Percentiles rank a stretch among this genome's conserved stretches.
phyloP scores from a whole-genome alignment of 2,797 vertebrate genomes.

The Prunella strophiata region DNA sequence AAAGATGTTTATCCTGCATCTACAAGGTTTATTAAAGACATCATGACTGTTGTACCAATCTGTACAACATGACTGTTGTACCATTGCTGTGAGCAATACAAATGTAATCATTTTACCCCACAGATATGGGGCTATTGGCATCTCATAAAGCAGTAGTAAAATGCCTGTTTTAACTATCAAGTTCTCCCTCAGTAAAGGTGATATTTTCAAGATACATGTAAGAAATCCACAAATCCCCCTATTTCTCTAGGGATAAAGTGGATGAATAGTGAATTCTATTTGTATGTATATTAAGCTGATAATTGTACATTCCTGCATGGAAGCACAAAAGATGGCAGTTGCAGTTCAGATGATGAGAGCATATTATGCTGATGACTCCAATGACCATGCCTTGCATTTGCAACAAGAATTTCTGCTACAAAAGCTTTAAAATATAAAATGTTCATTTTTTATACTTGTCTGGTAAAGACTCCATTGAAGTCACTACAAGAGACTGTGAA shows the following conservation, averaged over 20 bases:
- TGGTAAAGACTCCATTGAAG: not conserved
- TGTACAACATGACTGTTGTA: constrained; percentile 10
- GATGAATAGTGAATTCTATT: constrained; percentile 25
- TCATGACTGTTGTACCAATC: constrained; percentile 55
- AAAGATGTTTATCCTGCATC: constrained; percentile 64
- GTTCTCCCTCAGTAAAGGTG: constrained; percentile 3
- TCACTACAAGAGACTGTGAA: not conserved
- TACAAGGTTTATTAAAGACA: constrained; percentile 64
- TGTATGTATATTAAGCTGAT: not conserved
- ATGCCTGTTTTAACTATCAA: not conserved
- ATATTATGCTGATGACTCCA: not conserved
- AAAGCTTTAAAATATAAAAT: constrained; percentile 12
- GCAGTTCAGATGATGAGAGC: constrained; percentile 17
- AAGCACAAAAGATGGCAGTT: not conserved
- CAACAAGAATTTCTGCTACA: not conserved
- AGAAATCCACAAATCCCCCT: not conserved
- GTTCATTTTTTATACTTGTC: not conserved
- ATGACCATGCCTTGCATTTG: not conserved
- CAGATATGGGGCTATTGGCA: constrained; percentile 12
- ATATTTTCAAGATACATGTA: not conserved
- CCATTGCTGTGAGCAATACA: constrained; percentile 46
- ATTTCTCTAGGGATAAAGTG: constrained; percentile 2
- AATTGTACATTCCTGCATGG: not conserved
- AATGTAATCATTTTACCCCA: constrained; percentile 25
- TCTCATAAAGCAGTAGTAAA: constrained; percentile 34